These are phyloP conservation scores for Coenobita brevimanus DNA, from an alignment of 1,140 invertebrate species.

Conservation along the genomic window DNA sequence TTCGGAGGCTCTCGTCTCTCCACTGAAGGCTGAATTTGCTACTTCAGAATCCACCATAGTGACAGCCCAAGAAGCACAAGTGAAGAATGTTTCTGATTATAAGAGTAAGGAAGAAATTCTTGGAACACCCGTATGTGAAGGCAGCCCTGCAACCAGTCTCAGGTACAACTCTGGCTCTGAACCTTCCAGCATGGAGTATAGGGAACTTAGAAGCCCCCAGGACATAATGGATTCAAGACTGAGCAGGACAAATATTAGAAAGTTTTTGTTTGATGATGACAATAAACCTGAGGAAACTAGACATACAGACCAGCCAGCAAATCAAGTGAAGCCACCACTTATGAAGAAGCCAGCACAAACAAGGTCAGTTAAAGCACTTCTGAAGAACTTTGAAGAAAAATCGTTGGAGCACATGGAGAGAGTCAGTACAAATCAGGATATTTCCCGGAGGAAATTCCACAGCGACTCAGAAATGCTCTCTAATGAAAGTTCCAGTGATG, in stretches of 20 bases:
- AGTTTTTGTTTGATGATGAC: slow-evolving; percentile 69
- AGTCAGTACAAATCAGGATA: slow-evolving; percentile 70
- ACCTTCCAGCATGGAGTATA: slow-evolving; percentile 53
- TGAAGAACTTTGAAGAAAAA: slow-evolving; percentile 77
- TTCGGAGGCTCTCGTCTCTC: slow-evolving; percentile 64
- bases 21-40: slow-evolving; percentile 65
- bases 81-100: slow-evolving; percentile 65
- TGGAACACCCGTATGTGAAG: slow-evolving; percentile 16
- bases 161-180: slow-evolving; percentile 46
- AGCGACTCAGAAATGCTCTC: slow-evolving; percentile 76
- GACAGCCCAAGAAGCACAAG: slow-evolving; percentile 69
- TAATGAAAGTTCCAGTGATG: slow-evolving; percentile 76
- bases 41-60: slow-evolving; percentile 67
- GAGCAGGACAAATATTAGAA: slow-evolving; percentile 68
- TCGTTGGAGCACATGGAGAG: slow-evolving; percentile 71
- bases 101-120: slow-evolving; percentile 46
- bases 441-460: slow-evolving; percentile 74
- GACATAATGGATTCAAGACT: slow-evolving; percentile 69
- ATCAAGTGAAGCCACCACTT: slow-evolving; percentile 49
- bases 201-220: slow-evolving; percentile 66
- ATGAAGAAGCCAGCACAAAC: slow-evolving; percentile 57
- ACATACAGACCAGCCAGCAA: slow-evolving; percentile 22
- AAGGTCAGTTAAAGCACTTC: slow-evolving; percentile 76
- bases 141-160: slow-evolving; percentile 23
- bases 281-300: slow-evolving; percentile 23